Evolutionary conservation across 2,797 vertebrate species (phyloP).

Genomic region (Trachops cirrhosus): DNA sequence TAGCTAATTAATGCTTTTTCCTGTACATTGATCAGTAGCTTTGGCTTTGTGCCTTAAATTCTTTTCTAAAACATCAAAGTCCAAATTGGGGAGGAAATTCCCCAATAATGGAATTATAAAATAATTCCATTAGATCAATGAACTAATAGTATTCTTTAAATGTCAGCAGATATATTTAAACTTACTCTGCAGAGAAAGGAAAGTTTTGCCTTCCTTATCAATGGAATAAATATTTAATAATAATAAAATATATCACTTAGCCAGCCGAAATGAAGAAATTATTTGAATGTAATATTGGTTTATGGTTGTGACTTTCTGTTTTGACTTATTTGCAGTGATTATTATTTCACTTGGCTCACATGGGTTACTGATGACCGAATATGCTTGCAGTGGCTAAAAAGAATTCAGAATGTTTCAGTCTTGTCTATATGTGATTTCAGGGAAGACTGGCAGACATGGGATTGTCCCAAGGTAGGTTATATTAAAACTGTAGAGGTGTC

Average conservation of each 20-base stretch:
- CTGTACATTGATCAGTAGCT: not conserved
- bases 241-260: not conserved
- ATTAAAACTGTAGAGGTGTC: slow-evolving; percentile 55
- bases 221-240: not conserved
- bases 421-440: slow-evolving; percentile 93
- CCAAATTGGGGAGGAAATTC: not conserved
- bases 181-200: not conserved
- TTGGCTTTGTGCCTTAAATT: not conserved
- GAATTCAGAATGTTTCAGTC: slow-evolving; percentile 93
- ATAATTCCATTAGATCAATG: not conserved
- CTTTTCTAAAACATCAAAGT: not conserved
- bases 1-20: not conserved
- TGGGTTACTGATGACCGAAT: slow-evolving; percentile 93
- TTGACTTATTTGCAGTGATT: slow-evolving; percentile 87
- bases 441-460: slow-evolving; percentile 79
- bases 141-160: not conserved
- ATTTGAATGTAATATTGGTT: not conserved
- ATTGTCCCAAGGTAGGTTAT: slow-evolving; percentile 84
- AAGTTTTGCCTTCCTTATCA: not conserved
- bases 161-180: not conserved
- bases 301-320: not conserved
- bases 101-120: not conserved
- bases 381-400: slow-evolving; percentile 94
- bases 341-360: slow-evolving; percentile 94
- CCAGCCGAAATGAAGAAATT: slow-evolving; percentile 17